Evolutionary conservation across 2,113 vertebrate species (phyloP), one percentile per base, ranked within the genome.

Genomic region (Caranx ignobilis): DNA sequence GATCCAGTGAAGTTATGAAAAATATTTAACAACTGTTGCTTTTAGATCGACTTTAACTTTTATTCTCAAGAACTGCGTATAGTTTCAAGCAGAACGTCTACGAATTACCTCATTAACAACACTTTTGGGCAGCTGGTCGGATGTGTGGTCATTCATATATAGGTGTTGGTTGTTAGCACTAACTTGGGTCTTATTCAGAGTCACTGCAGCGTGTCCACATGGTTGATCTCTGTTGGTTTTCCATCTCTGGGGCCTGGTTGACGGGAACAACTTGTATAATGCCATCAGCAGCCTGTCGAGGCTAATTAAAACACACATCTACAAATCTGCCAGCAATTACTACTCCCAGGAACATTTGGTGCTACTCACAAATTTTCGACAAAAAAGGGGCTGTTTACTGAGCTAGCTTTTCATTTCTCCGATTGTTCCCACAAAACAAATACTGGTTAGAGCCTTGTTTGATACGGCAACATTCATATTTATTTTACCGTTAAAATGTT

Each of bases 251-350:
- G 83, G 80, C 79, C 74, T 59, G 68, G 81, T 78, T 87, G 87
- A 87, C 59, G 67, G 76, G 81, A 88, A 83, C 77, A 79, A 87
- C 76, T 84, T 68, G 79, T 87, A 82, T 86, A 82, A 87, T 87
- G 80, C 84, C 85, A 88, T 92, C 90, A 87, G 82, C 86, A 88
- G 90, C 87, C 88, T 90, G 91, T 88, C 88, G 83, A 79, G 84
- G 81, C 83, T 93, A 92, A 95, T 95, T 95, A 94, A 94, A 94
- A 93, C 90, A 89, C 79, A 88, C 87, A 87, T 90, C 90, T 87
- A 91, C 89, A 94, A 95, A 95, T 92, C 92, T 93, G 91, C 89
- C 91, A 90, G 88, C 90, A 91, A 91, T 94, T 93, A 94, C 86
- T 81, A 87, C 84, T 90, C 87, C 77, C 83, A 86, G 88, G 87